Base-by-base conservation (phyloP, 2,113 vertebrate genomes). In the Cyphotilapia sp. region DNA sequence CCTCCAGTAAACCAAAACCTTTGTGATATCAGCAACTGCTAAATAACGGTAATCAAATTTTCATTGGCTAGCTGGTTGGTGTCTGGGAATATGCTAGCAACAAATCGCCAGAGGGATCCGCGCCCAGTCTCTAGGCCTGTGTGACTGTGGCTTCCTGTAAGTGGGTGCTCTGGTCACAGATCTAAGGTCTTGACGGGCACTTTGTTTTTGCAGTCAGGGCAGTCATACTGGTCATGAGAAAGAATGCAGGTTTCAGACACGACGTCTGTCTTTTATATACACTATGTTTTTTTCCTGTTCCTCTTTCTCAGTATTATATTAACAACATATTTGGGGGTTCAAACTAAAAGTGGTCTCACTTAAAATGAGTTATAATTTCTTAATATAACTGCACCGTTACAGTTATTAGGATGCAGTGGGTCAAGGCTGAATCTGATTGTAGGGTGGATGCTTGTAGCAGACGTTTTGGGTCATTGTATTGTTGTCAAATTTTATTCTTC, bases 381-480 rank as follows among this genome's bases (percentile, higher is more conserved):
- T 38, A 13, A 8, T 69, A 2, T 40, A 69, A 40, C 35, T 14
- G n/a, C 66, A 16, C 8, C 2, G 12, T 71, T 42, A 3, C 66
- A 42, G 35, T 42, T 42, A 71, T 16, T 71, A 71, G 38, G n/a
- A 16, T 6, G 8, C 8, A 42, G 66, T 40, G n/a, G 35, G 5
- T 71, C 12, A 42, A 16, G 40, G 66, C 7, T 24, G 35, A 71
- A 42, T 22, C 35, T 13, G 35, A 40, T 5, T 66, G 31, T 1
- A 66, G 31, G 61, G 19, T 40, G 35, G n/a, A 24, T 42, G 63
- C 8, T 71, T 24, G 31, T 0, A 42, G 66, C 35, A 42, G 35
- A 14, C 0, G 11, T 71, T 71, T 24, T 42, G 1, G n/a, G 0
- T 69, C 11, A 22, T 69, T 40, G 5, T 40, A 10, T 0, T 40